phyloP scores from a whole-genome alignment of 2,113 vertebrate genomes.

The Cyanistes caeruleus region DNA sequence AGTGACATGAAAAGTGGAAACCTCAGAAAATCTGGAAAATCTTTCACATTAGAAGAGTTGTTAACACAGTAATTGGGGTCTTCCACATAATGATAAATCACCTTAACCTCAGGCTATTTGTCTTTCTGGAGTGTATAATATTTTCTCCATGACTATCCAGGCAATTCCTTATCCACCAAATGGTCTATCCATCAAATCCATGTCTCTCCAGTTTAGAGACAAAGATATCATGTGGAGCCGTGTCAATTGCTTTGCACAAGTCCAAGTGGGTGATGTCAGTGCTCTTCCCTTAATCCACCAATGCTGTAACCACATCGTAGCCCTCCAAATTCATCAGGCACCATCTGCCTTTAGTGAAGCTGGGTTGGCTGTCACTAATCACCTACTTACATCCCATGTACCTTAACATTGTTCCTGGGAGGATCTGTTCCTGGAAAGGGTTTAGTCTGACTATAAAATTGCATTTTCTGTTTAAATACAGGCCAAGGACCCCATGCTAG shows the following conservation, averaged over 20 bases:
- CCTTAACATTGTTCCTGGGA: not conserved
- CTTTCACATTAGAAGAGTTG: not conserved
- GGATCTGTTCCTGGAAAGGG: not conserved
- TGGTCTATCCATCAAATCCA: not conserved
- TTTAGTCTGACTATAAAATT: not conserved
- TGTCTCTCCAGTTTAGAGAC: not conserved
- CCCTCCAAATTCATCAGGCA: not conserved
- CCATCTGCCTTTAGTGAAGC: not conserved
- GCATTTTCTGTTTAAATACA: not conserved
- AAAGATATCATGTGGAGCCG: not conserved
- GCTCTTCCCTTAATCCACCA: not conserved
- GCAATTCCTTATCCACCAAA: not conserved
- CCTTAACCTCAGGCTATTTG: not conserved
- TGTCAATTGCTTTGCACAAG: not conserved
- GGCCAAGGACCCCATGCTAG: not conserved
- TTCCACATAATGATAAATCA: not conserved
- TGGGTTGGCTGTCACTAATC: not conserved
- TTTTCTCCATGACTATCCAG: not conserved
- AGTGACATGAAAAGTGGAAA: not conserved
- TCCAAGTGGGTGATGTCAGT: not conserved
- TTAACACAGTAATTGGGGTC: not conserved
- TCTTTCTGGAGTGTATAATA: not conserved
- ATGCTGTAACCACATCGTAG: accelerated
- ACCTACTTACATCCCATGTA: not conserved
- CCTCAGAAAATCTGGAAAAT: not conserved